Base-by-base conservation (phyloP, 1,140 invertebrate species). In the Drosophila setifemur region DNA sequence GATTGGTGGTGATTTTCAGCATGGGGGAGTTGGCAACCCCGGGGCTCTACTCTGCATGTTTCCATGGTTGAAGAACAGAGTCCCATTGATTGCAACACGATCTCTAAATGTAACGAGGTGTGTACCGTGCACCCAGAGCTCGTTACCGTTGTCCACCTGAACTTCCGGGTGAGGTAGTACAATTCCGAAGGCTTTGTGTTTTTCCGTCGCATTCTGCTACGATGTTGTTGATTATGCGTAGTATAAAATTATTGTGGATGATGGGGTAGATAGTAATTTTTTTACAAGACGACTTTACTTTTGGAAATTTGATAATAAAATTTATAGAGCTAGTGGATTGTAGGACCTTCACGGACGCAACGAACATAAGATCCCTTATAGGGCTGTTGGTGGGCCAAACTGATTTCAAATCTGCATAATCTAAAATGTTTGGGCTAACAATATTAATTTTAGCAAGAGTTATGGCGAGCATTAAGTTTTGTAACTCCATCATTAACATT, bases 341-440 rank as follows among this genome's bases (percentile, higher is more conserved):
- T 8, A 29, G 3, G 8, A 29, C 9, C 0, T 29, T 29, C 3
- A 29, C 11, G 26, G 45, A 60, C 14, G 43, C 6, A 3, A 4
- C 28, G 8, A 8, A 29, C 1, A 29, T 8, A 29, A 29, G 6
- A 9, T 29, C 28, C 6, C 33, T 23, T 42, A 69, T 61, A 8
- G 44, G 40, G n/a, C 26, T 60, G 7, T 54, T 7, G 19, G n/a
- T n/a, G n/a, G n/a, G n/a, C n/a, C n/a, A n/a, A n/a, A n/a, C n/a
- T n/a, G n/a, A n/a, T n/a, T n/a, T n/a, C n/a, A n/a, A n/a, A n/a
- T 61, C 49, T 47, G 35, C 12, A 26, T 69, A 48, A 11, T 61
- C 57, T 21, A 69, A 35, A 54, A 69, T 69, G 23, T 47, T 61
- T 19, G 57, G 57, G 37, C 37, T 68, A 14, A 68, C 53, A 25